Evolutionary conservation across 2,797 vertebrate species (phyloP).

Genomic region (Cossypha dichroa): DNA sequence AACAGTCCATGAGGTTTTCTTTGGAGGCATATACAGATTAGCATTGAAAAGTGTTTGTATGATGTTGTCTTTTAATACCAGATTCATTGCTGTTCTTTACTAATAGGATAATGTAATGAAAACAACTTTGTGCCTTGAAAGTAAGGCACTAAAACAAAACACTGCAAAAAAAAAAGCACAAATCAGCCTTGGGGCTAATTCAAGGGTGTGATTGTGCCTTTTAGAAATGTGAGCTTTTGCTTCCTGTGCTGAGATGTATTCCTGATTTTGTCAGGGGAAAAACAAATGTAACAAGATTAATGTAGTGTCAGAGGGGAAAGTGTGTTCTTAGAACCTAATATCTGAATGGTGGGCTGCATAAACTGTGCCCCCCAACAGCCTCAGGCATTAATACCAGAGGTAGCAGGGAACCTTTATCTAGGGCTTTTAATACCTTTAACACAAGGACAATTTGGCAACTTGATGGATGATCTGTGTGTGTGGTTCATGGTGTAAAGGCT

Average conservation of each 20-base stretch:
- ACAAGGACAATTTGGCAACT: not conserved
- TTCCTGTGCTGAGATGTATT: not conserved
- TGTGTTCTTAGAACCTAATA: not conserved
- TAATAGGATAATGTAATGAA: not conserved
- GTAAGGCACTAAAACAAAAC: not conserved
- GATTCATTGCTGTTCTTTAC: not conserved
- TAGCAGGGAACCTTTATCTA: not conserved
- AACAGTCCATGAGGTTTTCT: not conserved
- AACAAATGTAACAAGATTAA: not conserved
- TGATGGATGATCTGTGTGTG: not conserved
- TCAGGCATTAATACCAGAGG: not conserved
- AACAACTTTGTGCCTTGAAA: not conserved
- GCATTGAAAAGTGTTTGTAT: not conserved
- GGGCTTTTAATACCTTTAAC: not conserved
- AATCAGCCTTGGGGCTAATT: not conserved
- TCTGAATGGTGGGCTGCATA: not conserved
- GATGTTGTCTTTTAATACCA: not conserved
- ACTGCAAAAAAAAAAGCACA: not conserved
- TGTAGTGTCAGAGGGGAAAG: not conserved
- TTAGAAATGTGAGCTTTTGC: not conserved
- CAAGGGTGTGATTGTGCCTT: not conserved
- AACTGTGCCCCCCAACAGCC: not conserved
- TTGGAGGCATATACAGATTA: not conserved
- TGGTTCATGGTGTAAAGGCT: not conserved
- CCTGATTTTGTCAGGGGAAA: not conserved